Evolutionary conservation across 2,888 invertebrate genomes (phyloP).

Genomic region (Agrilus mali): DNA sequence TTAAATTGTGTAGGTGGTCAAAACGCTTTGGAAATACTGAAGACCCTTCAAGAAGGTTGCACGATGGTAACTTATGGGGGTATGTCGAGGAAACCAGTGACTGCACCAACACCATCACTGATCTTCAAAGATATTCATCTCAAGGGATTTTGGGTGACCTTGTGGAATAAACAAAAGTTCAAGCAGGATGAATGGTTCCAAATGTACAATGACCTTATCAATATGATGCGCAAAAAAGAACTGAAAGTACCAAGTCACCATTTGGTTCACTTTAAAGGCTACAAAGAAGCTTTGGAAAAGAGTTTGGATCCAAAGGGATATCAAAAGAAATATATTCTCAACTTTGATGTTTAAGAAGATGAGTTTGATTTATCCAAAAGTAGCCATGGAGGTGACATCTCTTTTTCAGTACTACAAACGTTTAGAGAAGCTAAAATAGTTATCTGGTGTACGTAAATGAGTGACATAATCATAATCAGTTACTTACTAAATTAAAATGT

Average conservation of each 20-base stretch:
- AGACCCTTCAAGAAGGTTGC: conserved; percentile 58
- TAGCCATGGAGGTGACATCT: no score
- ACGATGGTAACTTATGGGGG: conserved; percentile 90
- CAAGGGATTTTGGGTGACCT: conserved; percentile 80
- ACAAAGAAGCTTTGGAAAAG: conserved; percentile 58
- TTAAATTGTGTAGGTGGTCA: conserved; percentile 93
- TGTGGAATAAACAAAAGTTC: conserved; percentile 61
- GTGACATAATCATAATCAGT: conserved; percentile 2
- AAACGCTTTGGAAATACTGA: conserved; percentile 68
- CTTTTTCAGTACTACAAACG: no score
- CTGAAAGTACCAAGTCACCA: conserved; percentile 62
- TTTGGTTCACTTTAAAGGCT: conserved; percentile 59
- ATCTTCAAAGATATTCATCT: conserved; percentile 74
- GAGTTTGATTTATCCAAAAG: no score
- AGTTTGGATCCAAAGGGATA: conserved; percentile 58
- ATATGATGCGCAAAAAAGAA: conserved; percentile 55
- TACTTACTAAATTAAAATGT: conserved; percentile 4
- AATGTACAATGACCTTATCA: conserved; percentile 67
- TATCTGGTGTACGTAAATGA: background rate
- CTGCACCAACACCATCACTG: conserved; percentile 63
- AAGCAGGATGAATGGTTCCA: conserved; percentile 41
- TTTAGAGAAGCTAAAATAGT: no score
- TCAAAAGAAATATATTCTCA: conserved; percentile 70
- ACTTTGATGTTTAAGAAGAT: conserved; percentile 24
- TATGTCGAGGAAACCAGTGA: conserved; percentile 81